These are phyloP conservation scores for Idris sp. DNA, from an alignment of 1,140 invertebrate species.

Conservation along the genomic window DNA sequence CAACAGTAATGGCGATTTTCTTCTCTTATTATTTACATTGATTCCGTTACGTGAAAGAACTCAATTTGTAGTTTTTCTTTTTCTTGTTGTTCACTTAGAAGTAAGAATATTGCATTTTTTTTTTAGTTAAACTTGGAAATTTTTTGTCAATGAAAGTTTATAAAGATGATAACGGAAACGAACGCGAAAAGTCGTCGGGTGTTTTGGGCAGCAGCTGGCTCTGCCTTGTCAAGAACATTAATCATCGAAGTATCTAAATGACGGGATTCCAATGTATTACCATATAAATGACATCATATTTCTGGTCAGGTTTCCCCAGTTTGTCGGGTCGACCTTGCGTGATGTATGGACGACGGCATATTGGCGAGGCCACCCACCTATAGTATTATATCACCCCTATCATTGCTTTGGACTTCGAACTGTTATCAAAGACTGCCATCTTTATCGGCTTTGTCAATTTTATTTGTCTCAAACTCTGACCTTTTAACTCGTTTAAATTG, in stretches of 20 bases:
- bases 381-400: conserved; percentile 73
- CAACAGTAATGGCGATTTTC: conserved; percentile 35
- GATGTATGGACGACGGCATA: conserved; percentile 79
- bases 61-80: too few relatives aligned
- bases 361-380: conserved; percentile 72
- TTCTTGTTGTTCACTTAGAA: too few relatives aligned
- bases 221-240: conserved; percentile 79
- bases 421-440: conserved; percentile 45
- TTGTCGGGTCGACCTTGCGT: conserved; percentile 76
- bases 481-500: too few relatives aligned
- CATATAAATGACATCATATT: conserved; percentile 84
- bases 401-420: conserved; percentile 63
- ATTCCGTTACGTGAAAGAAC: conserved; percentile 12
- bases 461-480: conserved; percentile 2
- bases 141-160: background rate
- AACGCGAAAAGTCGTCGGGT: conserved; percentile 44
- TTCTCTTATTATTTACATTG: conserved; percentile 42
- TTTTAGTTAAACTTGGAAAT: too few relatives aligned
- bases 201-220: conserved; percentile 71
- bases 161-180: conserved; percentile 23
- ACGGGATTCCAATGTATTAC: conserved; percentile 83
- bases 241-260: conserved; percentile 83
- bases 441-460: conserved; percentile 30
- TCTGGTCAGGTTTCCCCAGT: conserved; percentile 81
- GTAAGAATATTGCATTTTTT: too few relatives aligned